phyloP scores from a whole-genome alignment of 2,113 vertebrate species.

The Psammodynastes pulverulentus region DNA sequence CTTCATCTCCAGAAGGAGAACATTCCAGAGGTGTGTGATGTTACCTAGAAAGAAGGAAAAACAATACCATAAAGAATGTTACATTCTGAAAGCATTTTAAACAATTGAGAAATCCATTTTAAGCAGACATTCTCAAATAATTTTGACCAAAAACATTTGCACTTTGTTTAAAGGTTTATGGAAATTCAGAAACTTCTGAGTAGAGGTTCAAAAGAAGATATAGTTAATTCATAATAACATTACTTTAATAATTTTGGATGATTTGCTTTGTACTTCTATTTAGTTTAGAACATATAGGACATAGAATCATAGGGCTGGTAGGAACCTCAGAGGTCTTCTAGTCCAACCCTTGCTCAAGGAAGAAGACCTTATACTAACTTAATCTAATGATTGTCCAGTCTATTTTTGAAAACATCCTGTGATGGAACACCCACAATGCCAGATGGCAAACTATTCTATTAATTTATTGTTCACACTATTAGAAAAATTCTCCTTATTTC shows the following conservation, averaged over 20 bases:
- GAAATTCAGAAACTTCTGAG: constrained; percentile 3
- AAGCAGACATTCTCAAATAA: not conserved
- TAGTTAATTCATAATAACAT: not conserved
- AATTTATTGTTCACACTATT: not conserved
- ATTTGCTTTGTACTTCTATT: constrained; percentile 6
- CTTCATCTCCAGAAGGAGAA: too few species aligned
- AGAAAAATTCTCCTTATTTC: not conserved
- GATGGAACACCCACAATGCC: not conserved
- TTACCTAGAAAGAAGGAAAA: not conserved
- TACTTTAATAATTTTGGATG: not conserved
- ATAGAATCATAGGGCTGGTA: not conserved
- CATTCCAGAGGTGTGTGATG: too few species aligned
- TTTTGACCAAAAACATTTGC: constrained; percentile 19
- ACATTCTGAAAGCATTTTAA: not conserved
- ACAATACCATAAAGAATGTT: not conserved
- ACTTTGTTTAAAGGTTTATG: constrained; percentile 22
- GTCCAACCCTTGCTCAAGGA: not conserved
- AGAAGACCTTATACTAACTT: not conserved
- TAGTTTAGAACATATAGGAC: not conserved
- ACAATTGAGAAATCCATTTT: not conserved
- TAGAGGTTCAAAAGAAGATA: constrained; percentile 14
- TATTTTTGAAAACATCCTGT: not conserved
- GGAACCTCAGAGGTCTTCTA: not conserved
- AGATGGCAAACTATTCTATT: not conserved
- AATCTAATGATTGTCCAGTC: not conserved